These are phyloP conservation scores for Lithophane ornitopus DNA, from an alignment of 2,888 invertebrate species.

Conservation along the genomic window DNA sequence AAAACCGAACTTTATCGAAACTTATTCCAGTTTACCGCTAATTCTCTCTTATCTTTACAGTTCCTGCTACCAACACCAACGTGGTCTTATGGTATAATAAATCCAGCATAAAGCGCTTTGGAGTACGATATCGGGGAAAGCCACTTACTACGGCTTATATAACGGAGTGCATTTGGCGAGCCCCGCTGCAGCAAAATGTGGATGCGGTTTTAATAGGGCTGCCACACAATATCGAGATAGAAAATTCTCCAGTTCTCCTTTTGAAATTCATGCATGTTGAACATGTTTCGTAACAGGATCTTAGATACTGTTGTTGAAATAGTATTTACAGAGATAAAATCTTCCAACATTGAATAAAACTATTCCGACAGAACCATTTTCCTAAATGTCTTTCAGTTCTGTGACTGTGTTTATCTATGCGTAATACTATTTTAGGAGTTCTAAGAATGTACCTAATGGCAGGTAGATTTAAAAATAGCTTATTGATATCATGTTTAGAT, in stretches of 20 bases:
- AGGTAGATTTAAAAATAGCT: neutral
- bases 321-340: conserved; percentile 25
- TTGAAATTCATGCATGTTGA: conserved; percentile 45
- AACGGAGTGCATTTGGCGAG: conserved; percentile 67
- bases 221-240: conserved; percentile 41
- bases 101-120: conserved; percentile 61
- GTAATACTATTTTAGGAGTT: conserved; percentile 2
- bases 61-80: conserved; percentile 2
- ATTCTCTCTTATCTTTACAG: conserved; percentile 11
- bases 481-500: neutral
- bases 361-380: conserved; percentile 17
- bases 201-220: conserved; percentile 61
- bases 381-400: neutral
- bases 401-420: conserved; percentile 16
- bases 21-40: neutral
- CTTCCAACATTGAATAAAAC: conserved; percentile 22
- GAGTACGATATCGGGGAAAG: conserved; percentile 57
- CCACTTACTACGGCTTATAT: conserved; percentile 66
- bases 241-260: neutral
- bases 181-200: conserved; percentile 59
- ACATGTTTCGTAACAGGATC: conserved; percentile 22
- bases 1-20: conserved; percentile 9
- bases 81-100: conserved; percentile 53
- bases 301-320: conserved; percentile 1
- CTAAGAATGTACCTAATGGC: neutral